Evolutionary conservation across 2,797 vertebrate species (phyloP), one percentile per base, ranked within the genome.

Genomic region (Ciconia nigra): DNA sequence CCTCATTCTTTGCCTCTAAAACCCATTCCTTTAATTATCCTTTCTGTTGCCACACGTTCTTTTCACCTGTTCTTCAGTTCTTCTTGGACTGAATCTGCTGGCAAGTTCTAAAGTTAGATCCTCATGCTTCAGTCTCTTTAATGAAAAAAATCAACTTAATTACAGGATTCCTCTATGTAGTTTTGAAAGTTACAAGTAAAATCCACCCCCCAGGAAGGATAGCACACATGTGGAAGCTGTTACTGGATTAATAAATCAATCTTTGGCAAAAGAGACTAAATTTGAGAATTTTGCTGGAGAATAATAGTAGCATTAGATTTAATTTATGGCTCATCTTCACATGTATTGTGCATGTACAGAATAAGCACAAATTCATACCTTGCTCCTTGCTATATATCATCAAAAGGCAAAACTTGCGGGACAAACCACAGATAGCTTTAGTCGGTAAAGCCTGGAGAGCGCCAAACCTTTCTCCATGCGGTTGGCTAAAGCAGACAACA

Each of bases 301-400:
- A n/a, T 6, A 82, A 52, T 2, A 62, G 55, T 33, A 77, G 52
- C 16, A 74, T 62, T 61, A 81, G 11, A 49, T 59, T 65, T 63
- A 37, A 2, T 62, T 62, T 63, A 52, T 13, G 3, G 17, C 13
- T 83, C 21, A 55, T 83, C 93, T 81, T 84, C 17, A 15, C 15
- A 8, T 21, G 5, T 55, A 18, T 46, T 71, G 5, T 61, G 33
- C 31, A 79, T 4, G 2, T 8, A 35, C 21, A 81, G 33, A 79
- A 42, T 74, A 89, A 87, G 47, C 21, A 77, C 19, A 35, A 76
- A 80, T 84, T 31, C 92, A 87, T 98, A 99, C 99, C 99, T 98
- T 99, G 99, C 90, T 99, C 99, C 94, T 99, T 99, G 98, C 99
- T 99, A 95, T 99, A 99, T 83, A 99, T 99, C 99, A 99, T 99